A percentile compares a stretch with the other conserved stretches of the same genome.
phyloP scores from a whole-genome alignment of 2,113 vertebrate genomes.

The Campylomormyrus numenius region DNA sequence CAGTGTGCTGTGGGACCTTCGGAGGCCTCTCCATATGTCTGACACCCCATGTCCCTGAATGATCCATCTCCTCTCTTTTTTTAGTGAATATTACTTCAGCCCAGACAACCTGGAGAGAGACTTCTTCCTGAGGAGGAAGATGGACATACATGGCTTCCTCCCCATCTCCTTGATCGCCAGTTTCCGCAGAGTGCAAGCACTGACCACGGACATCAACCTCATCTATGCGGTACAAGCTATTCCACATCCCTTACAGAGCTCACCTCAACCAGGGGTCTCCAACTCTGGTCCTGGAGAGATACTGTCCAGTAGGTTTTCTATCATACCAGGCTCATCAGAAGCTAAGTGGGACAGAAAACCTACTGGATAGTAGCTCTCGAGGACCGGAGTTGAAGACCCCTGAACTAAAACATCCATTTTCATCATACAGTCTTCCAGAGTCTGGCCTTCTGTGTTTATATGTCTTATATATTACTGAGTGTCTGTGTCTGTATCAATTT shows the following conservation, averaged over 20 bases:
- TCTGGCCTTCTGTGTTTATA: not conserved
- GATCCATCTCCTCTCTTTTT: slow-evolving; percentile 3
- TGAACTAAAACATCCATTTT: not conserved
- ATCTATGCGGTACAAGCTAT: slow-evolving; percentile 71
- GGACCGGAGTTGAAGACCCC: too few species aligned
- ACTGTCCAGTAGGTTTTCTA: too few species aligned
- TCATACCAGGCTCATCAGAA: too few species aligned
- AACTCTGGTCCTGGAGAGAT: too few species aligned
- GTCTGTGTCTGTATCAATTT: not conserved
- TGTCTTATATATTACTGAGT: too few species aligned
- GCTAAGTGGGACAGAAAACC: too few species aligned
- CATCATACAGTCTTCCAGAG: not conserved
- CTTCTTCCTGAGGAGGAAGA: slow-evolving; percentile 91
- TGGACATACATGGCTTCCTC: slow-evolving; percentile 88
- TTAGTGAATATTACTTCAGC: slow-evolving; percentile 96
- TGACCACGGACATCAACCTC: slow-evolving; percentile 84
- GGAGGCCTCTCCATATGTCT: not conserved
- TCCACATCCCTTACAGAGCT: not conserved
- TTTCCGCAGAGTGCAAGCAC: slow-evolving; percentile 91
- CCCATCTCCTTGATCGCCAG: slow-evolving; percentile 84
- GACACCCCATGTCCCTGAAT: not conserved
- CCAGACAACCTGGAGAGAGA: slow-evolving; percentile 92
- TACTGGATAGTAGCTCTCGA: too few species aligned
- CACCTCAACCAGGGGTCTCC: not conserved
- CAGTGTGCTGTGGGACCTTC: not conserved